Conservation (phyloP, 2,888 invertebrate species). For the Polyommatus iphigenia region DNA sequence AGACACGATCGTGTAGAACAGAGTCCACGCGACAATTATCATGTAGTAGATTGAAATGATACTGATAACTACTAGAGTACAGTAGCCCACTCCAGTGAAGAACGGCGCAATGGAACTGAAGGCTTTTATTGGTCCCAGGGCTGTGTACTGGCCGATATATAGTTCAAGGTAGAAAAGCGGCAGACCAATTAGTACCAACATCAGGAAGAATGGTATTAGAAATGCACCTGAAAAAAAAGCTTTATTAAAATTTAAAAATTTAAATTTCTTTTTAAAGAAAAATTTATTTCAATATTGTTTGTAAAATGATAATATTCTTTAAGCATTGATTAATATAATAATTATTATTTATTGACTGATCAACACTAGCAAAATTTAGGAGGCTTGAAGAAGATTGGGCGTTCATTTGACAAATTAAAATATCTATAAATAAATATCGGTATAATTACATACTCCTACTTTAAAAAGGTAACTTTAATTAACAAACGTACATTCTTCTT, state of each 20-base stretch:
- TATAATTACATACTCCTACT: too few relatives aligned
- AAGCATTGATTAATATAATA: neutral
- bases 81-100: constrained; percentile 82
- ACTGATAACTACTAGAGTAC: constrained; percentile 85
- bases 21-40: constrained; percentile 88
- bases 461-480: too few relatives aligned
- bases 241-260: too few relatives aligned
- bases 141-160: constrained; percentile 88
- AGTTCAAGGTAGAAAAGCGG: constrained; percentile 90
- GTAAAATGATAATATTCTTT: neutral
- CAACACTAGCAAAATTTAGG: too few relatives aligned
- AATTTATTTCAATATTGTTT: too few relatives aligned
- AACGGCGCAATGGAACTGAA: constrained; percentile 83
- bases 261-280: too few relatives aligned
- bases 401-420: too few relatives aligned
- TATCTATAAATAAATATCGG: too few relatives aligned
- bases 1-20: constrained; percentile 87
- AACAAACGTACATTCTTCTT: neutral
- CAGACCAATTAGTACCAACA: constrained; percentile 87
- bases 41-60: constrained; percentile 89
- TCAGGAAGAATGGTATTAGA: constrained; percentile 85
- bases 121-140: constrained; percentile 84
- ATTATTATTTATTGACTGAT: too few relatives aligned
- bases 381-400: too few relatives aligned
- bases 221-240: constrained; percentile 82